These are phyloP conservation scores for Thamnaconus septentrionalis DNA, from an alignment of 2,113 vertebrate genomes.

Conservation along the genomic window DNA sequence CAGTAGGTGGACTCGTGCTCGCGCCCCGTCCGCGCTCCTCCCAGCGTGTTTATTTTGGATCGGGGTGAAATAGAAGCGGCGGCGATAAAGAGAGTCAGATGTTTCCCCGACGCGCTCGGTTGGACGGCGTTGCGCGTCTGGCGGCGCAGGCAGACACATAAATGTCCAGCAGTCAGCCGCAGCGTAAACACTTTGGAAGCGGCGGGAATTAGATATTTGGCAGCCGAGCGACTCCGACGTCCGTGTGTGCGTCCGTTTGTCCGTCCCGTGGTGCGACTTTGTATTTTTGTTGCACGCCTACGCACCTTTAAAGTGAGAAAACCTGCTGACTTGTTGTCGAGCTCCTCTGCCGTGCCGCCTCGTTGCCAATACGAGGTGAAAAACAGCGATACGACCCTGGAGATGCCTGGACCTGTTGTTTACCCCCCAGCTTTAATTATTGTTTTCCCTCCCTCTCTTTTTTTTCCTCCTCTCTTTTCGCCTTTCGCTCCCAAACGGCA, in stretches of 20 bases:
- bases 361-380: conserved; percentile 20
- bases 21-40: conserved; percentile 12
- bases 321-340: conserved; percentile 28
- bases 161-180: conserved; percentile 41
- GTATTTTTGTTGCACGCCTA: not conserved
- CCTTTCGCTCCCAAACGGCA: conserved; percentile 51
- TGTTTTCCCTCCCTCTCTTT: conserved; percentile 41
- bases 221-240: conserved; percentile 1
- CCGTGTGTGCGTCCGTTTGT: not conserved
- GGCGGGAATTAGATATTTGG: conserved; percentile 33
- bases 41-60: conserved; percentile 60
- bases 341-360: not conserved
- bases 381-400: conserved; percentile 19
- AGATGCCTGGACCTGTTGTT: conserved; percentile 39
- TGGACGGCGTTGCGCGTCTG: conserved; percentile 33
- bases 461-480: not conserved
- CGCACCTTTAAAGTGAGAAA: not conserved
- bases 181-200: conserved; percentile 48
- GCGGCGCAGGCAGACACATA: conserved; percentile 18
- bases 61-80: conserved; percentile 51
- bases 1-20: no score
- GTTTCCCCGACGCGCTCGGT: conserved; percentile 48
- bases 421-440: conserved; percentile 48
- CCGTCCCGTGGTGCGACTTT: conserved; percentile 2
- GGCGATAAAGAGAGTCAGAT: conserved; percentile 62